phyloP scores from a whole-genome alignment of 1,140 invertebrate species.

The Gyrodactylus bullatarudis region DNA sequence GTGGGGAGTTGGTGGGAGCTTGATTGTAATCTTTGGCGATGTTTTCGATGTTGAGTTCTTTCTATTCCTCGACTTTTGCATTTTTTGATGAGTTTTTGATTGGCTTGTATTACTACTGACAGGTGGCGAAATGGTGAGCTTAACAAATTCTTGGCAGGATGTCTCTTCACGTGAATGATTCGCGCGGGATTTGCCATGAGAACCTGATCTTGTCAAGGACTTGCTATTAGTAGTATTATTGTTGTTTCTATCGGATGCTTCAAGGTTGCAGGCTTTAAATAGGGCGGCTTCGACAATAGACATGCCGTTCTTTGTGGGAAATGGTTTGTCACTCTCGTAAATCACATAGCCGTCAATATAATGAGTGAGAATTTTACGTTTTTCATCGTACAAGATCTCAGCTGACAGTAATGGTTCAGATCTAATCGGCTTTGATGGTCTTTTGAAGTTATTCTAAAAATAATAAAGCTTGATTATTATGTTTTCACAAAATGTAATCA shows the following conservation, averaged over 20 bases:
- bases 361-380: conserved; percentile 1
- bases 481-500: background rate
- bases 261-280: background rate
- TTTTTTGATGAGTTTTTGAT: background rate
- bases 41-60: background rate
- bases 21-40: background rate
- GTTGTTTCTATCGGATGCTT: too few species aligned
- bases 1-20: background rate
- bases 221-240: background rate
- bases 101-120: too few species aligned
- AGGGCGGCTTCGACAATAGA: background rate
- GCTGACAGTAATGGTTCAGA: background rate
- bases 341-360: conserved; percentile 1
- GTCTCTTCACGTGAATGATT: background rate
- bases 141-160: background rate
- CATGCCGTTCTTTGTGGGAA: conserved; percentile 1
- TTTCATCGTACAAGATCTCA: background rate
- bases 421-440: background rate
- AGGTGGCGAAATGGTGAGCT: background rate
- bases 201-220: background rate
- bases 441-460: background rate
- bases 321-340: conserved; percentile 3
- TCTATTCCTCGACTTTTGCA: background rate
- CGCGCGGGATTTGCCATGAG: background rate
- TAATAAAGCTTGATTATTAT: background rate